A percentile compares a stretch with the other conserved stretches of the same genome.
Evolutionary conservation across 2,113 vertebrate genomes (phyloP).

Genomic region (Gasterosteus nipponicus): DNA sequence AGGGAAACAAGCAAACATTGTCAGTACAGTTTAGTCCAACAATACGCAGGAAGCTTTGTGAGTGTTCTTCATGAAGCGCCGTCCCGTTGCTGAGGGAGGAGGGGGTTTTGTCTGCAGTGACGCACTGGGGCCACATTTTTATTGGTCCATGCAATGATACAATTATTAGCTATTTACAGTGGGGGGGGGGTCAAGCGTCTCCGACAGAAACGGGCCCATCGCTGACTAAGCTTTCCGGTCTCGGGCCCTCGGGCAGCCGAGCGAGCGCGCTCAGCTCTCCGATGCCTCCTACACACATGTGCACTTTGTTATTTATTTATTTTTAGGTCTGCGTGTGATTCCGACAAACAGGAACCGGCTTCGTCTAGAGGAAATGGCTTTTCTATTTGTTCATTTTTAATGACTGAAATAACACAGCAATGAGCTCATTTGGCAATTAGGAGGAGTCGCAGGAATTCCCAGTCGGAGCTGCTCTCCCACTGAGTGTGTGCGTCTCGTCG

Average conservation of each 20-base stretch:
- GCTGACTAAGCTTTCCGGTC: slow-evolving; percentile 50
- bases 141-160: slow-evolving; percentile 36
- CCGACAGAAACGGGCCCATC: not conserved
- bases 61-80: slow-evolving; percentile 55
- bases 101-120: slow-evolving; percentile 20
- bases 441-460: slow-evolving; percentile 68
- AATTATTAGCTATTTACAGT: slow-evolving; percentile 62
- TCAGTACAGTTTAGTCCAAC: slow-evolving; percentile 60
- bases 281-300: slow-evolving; percentile 69
- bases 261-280: slow-evolving; percentile 52
- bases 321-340: slow-evolving; percentile 39
- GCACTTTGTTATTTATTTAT: slow-evolving; percentile 29
- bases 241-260: slow-evolving; percentile 67
- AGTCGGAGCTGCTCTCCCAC: slow-evolving; percentile 48
- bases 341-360: slow-evolving; percentile 74
- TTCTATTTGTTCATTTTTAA: slow-evolving; percentile 29
- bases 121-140: slow-evolving; percentile 39
- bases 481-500: slow-evolving; percentile 28
- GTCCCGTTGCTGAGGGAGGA: slow-evolving; percentile 39
- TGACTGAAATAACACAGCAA: slow-evolving; percentile 78
- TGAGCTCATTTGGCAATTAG: slow-evolving; percentile 77
- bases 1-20: slow-evolving; percentile 66
- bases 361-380: slow-evolving; percentile 72
- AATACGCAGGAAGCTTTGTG: slow-evolving; percentile 54
- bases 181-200: slow-evolving; percentile 28